Evolutionary conservation across 2,888 invertebrate species (phyloP), one percentile per base, ranked within the genome.

Genomic region (Eurytoma adleriae): DNA sequence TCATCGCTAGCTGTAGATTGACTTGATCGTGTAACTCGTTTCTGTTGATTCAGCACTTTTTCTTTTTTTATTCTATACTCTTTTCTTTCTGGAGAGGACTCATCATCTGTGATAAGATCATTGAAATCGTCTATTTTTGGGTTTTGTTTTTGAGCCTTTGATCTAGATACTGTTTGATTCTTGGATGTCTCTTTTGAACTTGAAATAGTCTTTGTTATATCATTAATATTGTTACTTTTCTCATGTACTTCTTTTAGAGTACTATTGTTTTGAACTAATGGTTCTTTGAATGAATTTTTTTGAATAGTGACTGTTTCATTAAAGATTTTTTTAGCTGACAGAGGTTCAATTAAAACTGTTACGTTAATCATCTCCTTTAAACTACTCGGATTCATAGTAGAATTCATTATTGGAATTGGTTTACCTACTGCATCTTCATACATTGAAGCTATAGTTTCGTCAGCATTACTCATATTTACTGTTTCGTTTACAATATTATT

Each of bases 401-500:
- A 90, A 82, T 89, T 90, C 87, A 89, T 86, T 16, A 88, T 85
- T 18, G 89, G 89, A 40, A 84, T 72, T 14, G 86, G 85, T 81
- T 88, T 90, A 3, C 86, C 87, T 52, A 89, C 83, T 1, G 90
- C 90, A 78, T 90, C 91, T 71, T 90, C 90, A 62, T 90, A 90
- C 81, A 90, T 82, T 0, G 90, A 90, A 10, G 90, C 90, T 16
- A 88, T 85, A 0, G 87, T 84, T 0, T 85, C 84, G 18, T 87
- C 86, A 0, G 40, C 62, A 50, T 73, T 82, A 5, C 84, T 78
- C 1, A 78, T 81, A 13, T 84, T 83, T 20, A 83, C 48, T 14
- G 84, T 83, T 18, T 86, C 84, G 48, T 86, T 82, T n/a, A 82
- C 67, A 66, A 80, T 27, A 64, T 78, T 78, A 54, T 72, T 78